Percentiles rank a stretch among this genome's conserved stretches.
Conservation (phyloP, 2,797 vertebrate genomes). For the Malurus splendens region DNA sequence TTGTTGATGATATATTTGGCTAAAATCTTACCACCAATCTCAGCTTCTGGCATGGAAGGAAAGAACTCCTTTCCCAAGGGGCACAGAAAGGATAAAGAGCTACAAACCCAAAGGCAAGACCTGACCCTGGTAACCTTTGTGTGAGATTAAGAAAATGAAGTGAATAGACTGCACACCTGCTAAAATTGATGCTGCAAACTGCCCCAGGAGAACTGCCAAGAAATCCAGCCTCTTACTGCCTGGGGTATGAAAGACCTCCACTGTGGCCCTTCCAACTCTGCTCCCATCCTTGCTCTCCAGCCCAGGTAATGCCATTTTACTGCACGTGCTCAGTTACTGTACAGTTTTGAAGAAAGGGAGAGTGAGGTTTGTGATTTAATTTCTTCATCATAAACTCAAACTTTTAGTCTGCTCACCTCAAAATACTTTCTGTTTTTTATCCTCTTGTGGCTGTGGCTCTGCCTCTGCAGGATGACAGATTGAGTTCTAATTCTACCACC, state of each 20-base stretch:
- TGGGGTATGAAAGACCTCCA: neutral
- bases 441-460: neutral
- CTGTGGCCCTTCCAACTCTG: neutral
- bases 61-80: neutral
- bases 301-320: neutral
- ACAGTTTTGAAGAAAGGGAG: neutral
- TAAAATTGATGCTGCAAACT: neutral
- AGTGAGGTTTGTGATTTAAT: neutral
- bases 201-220: neutral
- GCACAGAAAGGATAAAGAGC: neutral
- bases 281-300: neutral
- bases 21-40: neutral
- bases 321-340: rapidly evolving
- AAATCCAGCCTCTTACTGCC: neutral
- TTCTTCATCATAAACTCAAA: neutral
- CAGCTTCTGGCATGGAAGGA: neutral
- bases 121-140: neutral
- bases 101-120: neutral
- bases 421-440: neutral
- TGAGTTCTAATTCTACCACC: constrained; percentile 56
- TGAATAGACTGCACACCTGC: neutral
- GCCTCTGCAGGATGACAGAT: constrained; percentile 29
- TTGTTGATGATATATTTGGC: neutral
- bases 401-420: neutral
- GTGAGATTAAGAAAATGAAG: neutral